These are phyloP conservation scores for Aphelocoma californica DNA, from an alignment of 2,797 vertebrate species.

Conservation along the genomic window DNA sequence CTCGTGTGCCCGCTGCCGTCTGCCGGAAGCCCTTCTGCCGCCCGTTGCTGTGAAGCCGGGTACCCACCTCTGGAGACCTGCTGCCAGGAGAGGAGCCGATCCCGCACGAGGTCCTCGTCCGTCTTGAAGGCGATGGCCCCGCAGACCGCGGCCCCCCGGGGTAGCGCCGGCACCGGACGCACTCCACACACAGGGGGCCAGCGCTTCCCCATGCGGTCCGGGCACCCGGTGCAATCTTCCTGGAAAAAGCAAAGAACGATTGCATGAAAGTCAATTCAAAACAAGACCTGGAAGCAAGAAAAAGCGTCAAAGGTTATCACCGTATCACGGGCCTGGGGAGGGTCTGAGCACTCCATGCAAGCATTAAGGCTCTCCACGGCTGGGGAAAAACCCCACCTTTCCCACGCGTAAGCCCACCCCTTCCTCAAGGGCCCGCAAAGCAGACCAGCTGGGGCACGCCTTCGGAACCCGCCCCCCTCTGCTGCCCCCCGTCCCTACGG, in stretches of 20 bases:
- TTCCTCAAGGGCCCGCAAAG: too few relatives aligned
- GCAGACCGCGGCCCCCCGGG: constrained; percentile 73
- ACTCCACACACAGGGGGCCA: neutral
- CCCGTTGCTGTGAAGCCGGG: neutral
- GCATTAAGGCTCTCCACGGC: too few relatives aligned
- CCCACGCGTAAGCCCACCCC: too few relatives aligned
- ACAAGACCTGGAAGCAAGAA: too few relatives aligned
- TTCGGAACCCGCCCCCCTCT: neutral
- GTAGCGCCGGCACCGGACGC: too few relatives aligned
- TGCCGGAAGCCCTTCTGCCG: neutral
- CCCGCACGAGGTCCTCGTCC: constrained; percentile 86
- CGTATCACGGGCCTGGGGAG: too few relatives aligned
- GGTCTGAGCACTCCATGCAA: too few relatives aligned
- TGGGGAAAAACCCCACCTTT: too few relatives aligned
- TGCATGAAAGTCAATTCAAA: too few relatives aligned
- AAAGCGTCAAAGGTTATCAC: too few relatives aligned
- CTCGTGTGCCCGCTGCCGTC: neutral
- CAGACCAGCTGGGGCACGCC: too few relatives aligned
- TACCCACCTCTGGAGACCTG: constrained; percentile 84
- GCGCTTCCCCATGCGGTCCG: neutral
- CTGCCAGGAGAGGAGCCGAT: constrained; percentile 85
- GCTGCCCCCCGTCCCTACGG: too few relatives aligned
- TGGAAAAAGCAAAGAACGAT: neutral
- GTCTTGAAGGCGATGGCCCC: constrained; percentile 91
- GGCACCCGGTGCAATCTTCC: neutral